phyloP scores from a whole-genome alignment of 2,888 invertebrate species.

The Incurvaria masculella region DNA sequence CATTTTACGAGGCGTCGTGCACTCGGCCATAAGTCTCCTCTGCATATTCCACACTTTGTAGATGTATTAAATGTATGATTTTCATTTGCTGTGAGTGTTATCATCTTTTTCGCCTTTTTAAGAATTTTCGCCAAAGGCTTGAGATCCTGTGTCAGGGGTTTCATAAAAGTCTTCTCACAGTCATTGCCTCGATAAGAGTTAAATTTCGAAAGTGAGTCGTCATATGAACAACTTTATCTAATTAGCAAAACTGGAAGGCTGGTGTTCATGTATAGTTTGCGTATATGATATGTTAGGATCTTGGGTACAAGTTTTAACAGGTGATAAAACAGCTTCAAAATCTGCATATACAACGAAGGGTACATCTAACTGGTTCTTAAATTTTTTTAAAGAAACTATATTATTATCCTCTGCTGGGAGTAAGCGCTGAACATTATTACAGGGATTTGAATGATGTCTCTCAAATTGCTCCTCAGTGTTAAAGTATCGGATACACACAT shows the following conservation, averaged over 20 bases:
- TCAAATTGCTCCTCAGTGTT: background rate
- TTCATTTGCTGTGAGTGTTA: constrained; percentile 11
- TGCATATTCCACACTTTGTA: constrained; percentile 18
- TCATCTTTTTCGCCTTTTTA: background rate
- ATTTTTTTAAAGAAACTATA: background rate
- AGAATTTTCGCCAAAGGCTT: background rate
- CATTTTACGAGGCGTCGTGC: too few species aligned
- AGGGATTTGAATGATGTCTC: background rate
- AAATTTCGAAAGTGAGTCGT: background rate
- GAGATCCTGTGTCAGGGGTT: background rate
- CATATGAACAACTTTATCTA: background rate
- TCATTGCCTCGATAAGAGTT: background rate
- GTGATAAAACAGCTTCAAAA: background rate
- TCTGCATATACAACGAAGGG: too few species aligned
- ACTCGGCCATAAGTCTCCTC: constrained; percentile 5
- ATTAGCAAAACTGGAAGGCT: background rate
- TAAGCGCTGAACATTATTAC: background rate
- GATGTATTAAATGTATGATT: constrained; percentile 15
- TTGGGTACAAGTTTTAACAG: background rate
- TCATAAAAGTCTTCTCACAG: background rate
- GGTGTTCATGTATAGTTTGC: background rate
- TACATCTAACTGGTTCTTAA: background rate
- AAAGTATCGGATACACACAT: background rate
- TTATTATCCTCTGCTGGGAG: background rate
- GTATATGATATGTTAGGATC: background rate